Base-by-base conservation (phyloP, 2,797 vertebrate species). In the Myotis planiceps region DNA sequence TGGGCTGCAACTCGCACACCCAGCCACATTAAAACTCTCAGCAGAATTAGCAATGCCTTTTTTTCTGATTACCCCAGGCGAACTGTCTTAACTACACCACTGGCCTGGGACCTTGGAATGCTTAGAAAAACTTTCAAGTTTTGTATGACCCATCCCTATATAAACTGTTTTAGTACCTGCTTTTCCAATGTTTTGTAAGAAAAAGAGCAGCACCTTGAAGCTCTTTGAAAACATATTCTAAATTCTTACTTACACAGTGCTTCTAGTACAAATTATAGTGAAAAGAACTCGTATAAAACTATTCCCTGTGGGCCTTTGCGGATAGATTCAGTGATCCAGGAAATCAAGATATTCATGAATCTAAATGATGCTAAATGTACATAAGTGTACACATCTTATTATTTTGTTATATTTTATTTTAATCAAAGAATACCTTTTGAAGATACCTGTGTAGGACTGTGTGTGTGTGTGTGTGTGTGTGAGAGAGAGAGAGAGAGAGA, bases 1-100 rank as follows among this genome's bases (percentile, higher is more conserved):
- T 96, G 71, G 81, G 65, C 88, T 97, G 93, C 96, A 95, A 97
- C 97, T 97, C 39, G 39, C 83, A 81, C 76, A 93, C 80, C 88
- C 88, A 97, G 87, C 92, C n/a, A 88, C 47, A n/a, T 0, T 0
- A 39, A 96, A 60, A 39, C 81, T 96, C 84, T 37, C n/a, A 34
- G 42, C 60, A 74, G 16, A 21, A 45, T 75, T 94, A 86, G 88
- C 0, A 5, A 5, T 63, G 47, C 0, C 37, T 94, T 29, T 58
- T 34, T 94, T 63, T 72, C 87, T 74, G n/a, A 79, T 84, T 29
- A 25, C n/a, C 23, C 47, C 3, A 7, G 34, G 37, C 29, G n/a
- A 63, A 63, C 74, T 88, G 27, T 84, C 85, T 49, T 71, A 32
- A 49, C 23, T 42, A 16, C 1, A 18, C 45, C 6, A 37, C 3